Percentiles rank a stretch among this genome's conserved stretches.
phyloP scores from a whole-genome alignment of 2,113 vertebrate species.

The Mus spicilegus region DNA sequence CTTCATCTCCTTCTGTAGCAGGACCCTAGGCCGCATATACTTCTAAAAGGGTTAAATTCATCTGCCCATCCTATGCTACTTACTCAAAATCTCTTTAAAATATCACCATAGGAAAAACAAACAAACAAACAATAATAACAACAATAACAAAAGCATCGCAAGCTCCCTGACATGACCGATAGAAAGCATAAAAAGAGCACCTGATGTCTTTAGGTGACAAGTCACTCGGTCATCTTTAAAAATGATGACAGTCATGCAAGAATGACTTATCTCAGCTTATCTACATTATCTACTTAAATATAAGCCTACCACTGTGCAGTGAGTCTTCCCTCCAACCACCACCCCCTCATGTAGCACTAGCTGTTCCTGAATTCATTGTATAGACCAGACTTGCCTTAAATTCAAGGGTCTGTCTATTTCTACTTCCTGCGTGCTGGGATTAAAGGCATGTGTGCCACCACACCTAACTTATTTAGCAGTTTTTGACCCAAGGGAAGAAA shows the following conservation, averaged over 20 bases:
- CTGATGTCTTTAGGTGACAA: conserved; percentile 29
- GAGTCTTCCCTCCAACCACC: background rate
- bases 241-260: background rate
- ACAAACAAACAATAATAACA: background rate
- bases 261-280: background rate
- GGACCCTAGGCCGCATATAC: background rate
- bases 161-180: background rate
- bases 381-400: background rate
- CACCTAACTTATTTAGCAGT: background rate
- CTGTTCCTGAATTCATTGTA: background rate
- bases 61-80: background rate
- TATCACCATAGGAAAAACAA: background rate
- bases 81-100: background rate
- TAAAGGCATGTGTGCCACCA: background rate
- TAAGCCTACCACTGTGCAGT: background rate
- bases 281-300: background rate
- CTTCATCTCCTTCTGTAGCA: background rate
- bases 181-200: background rate
- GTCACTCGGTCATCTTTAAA: conserved; percentile 12
- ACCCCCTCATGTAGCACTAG: background rate
- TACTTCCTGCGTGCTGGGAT: background rate
- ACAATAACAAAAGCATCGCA: background rate
- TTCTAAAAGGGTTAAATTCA: conserved; percentile 9
- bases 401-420: background rate
- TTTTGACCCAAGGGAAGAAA: background rate